Conservation (phyloP, 2,888 invertebrate genomes). For the Himalopsyche tibetana region DNA sequence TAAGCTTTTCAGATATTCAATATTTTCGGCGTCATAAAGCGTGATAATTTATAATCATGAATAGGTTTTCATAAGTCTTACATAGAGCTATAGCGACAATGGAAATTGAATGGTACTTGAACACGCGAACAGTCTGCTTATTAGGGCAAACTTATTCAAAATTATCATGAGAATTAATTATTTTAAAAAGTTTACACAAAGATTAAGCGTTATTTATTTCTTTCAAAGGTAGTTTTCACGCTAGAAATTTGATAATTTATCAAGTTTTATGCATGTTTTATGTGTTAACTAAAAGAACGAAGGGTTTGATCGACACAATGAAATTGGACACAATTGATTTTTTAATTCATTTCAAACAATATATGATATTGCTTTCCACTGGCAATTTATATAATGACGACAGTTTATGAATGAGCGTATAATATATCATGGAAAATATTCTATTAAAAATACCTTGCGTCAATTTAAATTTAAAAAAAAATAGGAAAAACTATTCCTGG, state of each 20-base stretch:
- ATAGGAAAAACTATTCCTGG: background rate
- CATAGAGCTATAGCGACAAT: conserved; percentile 20
- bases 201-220: conserved; percentile 31
- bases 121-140: conserved; percentile 16
- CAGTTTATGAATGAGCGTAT: conserved; percentile 9
- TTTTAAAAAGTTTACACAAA: background rate
- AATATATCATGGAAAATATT: background rate
- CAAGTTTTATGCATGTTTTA: conserved; percentile 3
- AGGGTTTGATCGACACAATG: conserved; percentile 13
- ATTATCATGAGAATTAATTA: conserved; percentile 25
- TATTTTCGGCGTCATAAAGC: conserved; percentile 24
- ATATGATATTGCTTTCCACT: conserved; percentile 1
- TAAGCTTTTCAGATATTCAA: conserved; percentile 10
- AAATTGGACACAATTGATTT: conserved; percentile 35
- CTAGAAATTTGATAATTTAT: conserved; percentile 28
- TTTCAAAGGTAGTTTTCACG: background rate
- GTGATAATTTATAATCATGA: conserved; percentile 40
- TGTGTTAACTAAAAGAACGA: background rate
- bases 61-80: conserved; percentile 20
- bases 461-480: background rate
- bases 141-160: conserved; percentile 27
- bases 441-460: background rate
- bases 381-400: conserved; percentile 1
- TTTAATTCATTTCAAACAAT: conserved; percentile 33
- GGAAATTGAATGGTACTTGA: background rate